Conservation (phyloP, 2,888 invertebrate genomes). For the Macaria liturata region DNA sequence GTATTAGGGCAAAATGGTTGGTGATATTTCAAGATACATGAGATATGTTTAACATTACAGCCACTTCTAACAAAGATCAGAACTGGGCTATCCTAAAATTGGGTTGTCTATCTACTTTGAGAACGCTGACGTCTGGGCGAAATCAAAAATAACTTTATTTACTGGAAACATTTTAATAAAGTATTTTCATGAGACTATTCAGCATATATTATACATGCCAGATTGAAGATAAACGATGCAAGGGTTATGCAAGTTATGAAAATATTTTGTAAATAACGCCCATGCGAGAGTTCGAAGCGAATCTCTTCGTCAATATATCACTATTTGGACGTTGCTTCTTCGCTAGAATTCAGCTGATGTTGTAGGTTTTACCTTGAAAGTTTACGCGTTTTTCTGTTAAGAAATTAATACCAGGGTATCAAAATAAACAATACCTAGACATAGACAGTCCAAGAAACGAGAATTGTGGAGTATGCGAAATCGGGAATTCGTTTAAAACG, state of each 20-base stretch:
- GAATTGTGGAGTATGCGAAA: slow-evolving; percentile 47
- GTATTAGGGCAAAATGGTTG: neutral
- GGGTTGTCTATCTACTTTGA: neutral
- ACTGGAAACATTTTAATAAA: slow-evolving; percentile 18
- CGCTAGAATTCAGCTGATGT: slow-evolving; percentile 75
- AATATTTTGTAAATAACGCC: slow-evolving; percentile 77
- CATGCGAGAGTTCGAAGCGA: slow-evolving; percentile 42
- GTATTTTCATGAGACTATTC: slow-evolving; percentile 21
- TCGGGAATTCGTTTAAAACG: slow-evolving; percentile 69
- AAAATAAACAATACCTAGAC: too few relatives aligned
- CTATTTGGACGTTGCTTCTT: slow-evolving; percentile 70
- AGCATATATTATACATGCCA: slow-evolving; percentile 20
- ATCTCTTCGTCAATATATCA: slow-evolving; percentile 73
- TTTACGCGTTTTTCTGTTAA: slow-evolving; percentile 43
- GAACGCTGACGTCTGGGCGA: slow-evolving; percentile 14
- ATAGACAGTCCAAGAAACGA: slow-evolving; percentile 15
- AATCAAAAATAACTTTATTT: slow-evolving; percentile 16
- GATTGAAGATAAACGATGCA: slow-evolving; percentile 63
- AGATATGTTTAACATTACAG: neutral
- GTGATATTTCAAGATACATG: neutral
- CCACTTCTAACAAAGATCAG: neutral
- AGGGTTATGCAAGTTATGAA: slow-evolving; percentile 55
- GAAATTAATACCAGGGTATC: too few relatives aligned
- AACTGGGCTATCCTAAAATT: slow-evolving; percentile 2
- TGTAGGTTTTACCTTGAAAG: slow-evolving; percentile 54